A percentile compares a stretch with the other conserved stretches of the same genome.
phyloP scores from a whole-genome alignment of 2,113 vertebrate genomes.

The Albula glossodonta region DNA sequence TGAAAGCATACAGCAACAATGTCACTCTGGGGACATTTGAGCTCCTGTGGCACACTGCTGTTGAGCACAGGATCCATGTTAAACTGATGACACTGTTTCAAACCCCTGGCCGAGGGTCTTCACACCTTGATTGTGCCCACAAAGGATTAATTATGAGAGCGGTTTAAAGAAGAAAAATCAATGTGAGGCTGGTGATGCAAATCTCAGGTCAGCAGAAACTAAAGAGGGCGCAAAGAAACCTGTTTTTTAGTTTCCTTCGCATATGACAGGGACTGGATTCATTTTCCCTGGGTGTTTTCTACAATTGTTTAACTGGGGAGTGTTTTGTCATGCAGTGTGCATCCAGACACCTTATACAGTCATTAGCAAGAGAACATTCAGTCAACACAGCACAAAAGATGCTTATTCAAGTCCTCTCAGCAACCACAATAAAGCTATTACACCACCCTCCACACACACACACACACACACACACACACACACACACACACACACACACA shows the following conservation, averaged over 20 bases:
- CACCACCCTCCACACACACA: slow-evolving; percentile 5
- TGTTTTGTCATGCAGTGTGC: slow-evolving; percentile 1
- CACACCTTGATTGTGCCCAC: slow-evolving; percentile 23
- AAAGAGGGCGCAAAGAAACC: not conserved
- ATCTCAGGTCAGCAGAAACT: slow-evolving; percentile 16
- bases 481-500: not conserved
- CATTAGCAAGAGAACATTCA: not conserved
- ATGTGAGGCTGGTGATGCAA: not conserved
- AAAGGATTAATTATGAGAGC: slow-evolving; percentile 35
- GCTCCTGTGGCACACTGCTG: not conserved
- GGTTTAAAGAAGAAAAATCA: slow-evolving; percentile 25
- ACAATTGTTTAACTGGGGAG: not conserved
- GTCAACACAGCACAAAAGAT: slow-evolving; percentile 18
- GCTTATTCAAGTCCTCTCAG: slow-evolving; percentile 8
- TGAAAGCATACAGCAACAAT: not conserved
- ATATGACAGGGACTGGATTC: not conserved
- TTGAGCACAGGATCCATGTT: not conserved
- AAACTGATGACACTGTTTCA: not conserved
- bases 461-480: not conserved
- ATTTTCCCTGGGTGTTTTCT: not conserved
- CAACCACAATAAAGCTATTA: not conserved
- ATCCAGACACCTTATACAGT: slow-evolving; percentile 20
- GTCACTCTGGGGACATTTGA: not conserved
- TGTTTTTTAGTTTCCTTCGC: not conserved
- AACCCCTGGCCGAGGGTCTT: slow-evolving; percentile 13